Evolutionary conservation across 2,888 invertebrate species (phyloP).

Genomic region (Uloborus plumipes): DNA sequence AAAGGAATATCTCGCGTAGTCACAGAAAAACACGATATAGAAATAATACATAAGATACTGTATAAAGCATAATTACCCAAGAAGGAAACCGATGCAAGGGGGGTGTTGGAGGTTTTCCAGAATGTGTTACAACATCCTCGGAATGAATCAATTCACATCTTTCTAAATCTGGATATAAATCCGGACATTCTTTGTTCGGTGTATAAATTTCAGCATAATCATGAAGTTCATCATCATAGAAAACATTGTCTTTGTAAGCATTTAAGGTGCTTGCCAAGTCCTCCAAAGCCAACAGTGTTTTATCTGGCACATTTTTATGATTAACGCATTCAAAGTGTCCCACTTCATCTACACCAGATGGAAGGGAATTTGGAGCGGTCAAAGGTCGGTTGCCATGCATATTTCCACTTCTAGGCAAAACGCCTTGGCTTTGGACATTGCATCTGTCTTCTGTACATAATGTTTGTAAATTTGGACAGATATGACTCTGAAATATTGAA

Average conservation of each 20-base stretch:
- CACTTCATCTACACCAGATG: constrained; percentile 19
- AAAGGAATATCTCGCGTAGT: too few species aligned
- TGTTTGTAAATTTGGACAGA: constrained; percentile 11
- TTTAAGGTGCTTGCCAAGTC: constrained; percentile 22
- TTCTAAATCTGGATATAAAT: constrained; percentile 41
- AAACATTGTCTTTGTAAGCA: constrained; percentile 25
- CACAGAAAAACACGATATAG: too few species aligned
- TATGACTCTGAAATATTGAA: not conserved
- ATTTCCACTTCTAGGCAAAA: constrained; percentile 9
- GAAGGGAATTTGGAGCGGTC: constrained; percentile 18
- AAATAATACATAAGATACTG: too few species aligned
- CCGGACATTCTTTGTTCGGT: constrained; percentile 80
- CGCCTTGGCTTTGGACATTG: not conserved
- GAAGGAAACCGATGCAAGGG: constrained; percentile 85
- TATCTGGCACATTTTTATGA: constrained; percentile 21
- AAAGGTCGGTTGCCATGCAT: constrained; percentile 9
- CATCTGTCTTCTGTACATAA: constrained; percentile 3
- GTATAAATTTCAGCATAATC: constrained; percentile 83
- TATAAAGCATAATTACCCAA: constrained; percentile 64
- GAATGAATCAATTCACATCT: constrained; percentile 34
- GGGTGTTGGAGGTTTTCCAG: constrained; percentile 57
- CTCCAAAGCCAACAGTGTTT: constrained; percentile 27
- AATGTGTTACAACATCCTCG: constrained; percentile 20
- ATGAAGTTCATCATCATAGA: constrained; percentile 58
- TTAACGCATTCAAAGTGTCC: constrained; percentile 23